phyloP scores from a whole-genome alignment of 2,888 invertebrate species.

The Acanthococcus lagerstroemiae region DNA sequence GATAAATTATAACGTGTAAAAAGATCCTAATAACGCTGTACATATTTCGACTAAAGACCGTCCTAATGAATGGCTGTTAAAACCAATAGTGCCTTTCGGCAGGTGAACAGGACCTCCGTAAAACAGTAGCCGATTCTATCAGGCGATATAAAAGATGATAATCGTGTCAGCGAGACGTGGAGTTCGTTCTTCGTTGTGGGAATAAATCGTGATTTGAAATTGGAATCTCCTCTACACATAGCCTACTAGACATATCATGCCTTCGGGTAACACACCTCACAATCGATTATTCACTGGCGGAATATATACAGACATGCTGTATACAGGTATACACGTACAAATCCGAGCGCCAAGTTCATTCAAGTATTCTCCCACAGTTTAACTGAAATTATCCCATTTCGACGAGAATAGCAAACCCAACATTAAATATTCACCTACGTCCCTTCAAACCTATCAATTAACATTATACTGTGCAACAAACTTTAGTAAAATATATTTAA shows the following conservation, averaged over 20 bases:
- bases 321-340: slow-evolving; percentile 1
- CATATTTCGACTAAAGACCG: slow-evolving; percentile 13
- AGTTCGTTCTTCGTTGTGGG: slow-evolving; percentile 20
- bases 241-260: slow-evolving; percentile 30
- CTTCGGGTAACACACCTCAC: slow-evolving; percentile 29
- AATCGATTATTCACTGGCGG: slow-evolving; percentile 24
- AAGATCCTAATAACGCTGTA: too few species aligned
- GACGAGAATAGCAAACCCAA: slow-evolving; percentile 23
- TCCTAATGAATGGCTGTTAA: slow-evolving; percentile 28
- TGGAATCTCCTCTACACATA: slow-evolving; percentile 24
- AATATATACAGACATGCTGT: neutral
- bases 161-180: slow-evolving; percentile 27
- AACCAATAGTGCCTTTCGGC: slow-evolving; percentile 30
- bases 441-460: slow-evolving; percentile 28
- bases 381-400: slow-evolving; percentile 24
- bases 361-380: slow-evolving; percentile 29
- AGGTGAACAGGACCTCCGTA: slow-evolving; percentile 29
- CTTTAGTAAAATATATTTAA: slow-evolving; percentile 22
- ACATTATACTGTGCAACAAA: slow-evolving; percentile 21
- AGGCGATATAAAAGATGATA: slow-evolving; percentile 29
- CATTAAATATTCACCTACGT: slow-evolving; percentile 29
- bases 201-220: slow-evolving; percentile 29
- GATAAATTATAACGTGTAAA: too few species aligned
- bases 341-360: slow-evolving; percentile 25
- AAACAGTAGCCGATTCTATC: slow-evolving; percentile 30